Conservation (phyloP, 2,797 vertebrate genomes). For the Pelobates cultripes region DNA sequence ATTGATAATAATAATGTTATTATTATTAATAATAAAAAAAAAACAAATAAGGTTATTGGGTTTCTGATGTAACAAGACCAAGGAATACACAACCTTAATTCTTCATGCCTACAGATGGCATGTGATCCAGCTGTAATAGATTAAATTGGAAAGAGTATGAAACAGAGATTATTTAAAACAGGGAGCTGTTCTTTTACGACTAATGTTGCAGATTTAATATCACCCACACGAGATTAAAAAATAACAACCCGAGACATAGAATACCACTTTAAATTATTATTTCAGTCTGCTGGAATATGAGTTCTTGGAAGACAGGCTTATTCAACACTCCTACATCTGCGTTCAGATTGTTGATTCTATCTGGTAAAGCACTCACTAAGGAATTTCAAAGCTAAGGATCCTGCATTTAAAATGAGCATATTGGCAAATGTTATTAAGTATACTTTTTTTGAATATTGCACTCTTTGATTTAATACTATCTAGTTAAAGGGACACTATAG, state of each 20-base stretch:
- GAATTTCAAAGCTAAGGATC: background rate
- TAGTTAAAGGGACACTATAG: too few relatives aligned
- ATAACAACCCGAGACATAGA: background rate
- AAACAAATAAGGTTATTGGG: too few relatives aligned
- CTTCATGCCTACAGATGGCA: background rate
- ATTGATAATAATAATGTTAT: too few relatives aligned
- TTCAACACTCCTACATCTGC: background rate
- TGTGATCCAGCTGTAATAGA: background rate
- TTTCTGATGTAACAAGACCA: too few relatives aligned
- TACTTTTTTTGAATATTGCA: too few relatives aligned
- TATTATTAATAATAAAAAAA: too few relatives aligned
- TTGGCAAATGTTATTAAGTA: too few relatives aligned
- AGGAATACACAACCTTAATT: background rate
- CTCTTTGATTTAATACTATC: too few relatives aligned
- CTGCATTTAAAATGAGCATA: background rate
- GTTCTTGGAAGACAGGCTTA: background rate
- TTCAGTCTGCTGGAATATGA: background rate
- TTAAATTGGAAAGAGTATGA: background rate
- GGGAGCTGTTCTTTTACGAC: background rate
- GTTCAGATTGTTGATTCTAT: conserved; percentile 6
- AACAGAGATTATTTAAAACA: background rate
- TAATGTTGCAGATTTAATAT: conserved; percentile 5
- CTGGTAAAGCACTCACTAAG: conserved; percentile 16
- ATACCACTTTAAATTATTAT: conserved; percentile 15
- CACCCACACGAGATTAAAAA: conserved; percentile 3